Percentiles rank a stretch among this genome's conserved stretches.
phyloP scores from a whole-genome alignment of 2,113 vertebrate species.

The Psilopogon haemacephalus region DNA sequence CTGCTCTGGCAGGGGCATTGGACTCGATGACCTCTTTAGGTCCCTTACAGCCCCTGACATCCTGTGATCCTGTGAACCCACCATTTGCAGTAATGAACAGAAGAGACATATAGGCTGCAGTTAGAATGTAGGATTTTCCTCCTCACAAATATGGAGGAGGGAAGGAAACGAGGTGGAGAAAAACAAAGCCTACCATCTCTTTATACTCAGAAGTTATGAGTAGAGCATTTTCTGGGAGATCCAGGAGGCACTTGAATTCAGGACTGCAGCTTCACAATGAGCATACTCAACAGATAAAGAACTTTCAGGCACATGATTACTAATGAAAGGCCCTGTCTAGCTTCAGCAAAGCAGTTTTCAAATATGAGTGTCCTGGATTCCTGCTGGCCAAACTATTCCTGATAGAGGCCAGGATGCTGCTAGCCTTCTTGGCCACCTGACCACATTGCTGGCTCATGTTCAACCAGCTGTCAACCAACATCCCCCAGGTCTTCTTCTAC shows the following conservation, averaged over 20 bases:
- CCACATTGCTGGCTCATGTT: no score
- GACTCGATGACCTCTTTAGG: no score
- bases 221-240: background rate
- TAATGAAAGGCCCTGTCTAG: background rate
- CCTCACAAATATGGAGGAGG: background rate
- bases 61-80: no score
- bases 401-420: no score
- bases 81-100: background rate
- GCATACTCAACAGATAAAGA: background rate
- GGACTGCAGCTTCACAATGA: background rate
- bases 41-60: no score
- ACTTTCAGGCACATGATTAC: background rate
- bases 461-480: no score
- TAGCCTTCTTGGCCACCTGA: no score
- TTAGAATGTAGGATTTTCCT: background rate
- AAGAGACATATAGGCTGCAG: background rate
- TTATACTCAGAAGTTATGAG: background rate
- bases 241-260: background rate
- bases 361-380: background rate
- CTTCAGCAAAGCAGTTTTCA: background rate
- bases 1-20: no score
- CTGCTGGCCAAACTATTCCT: no score
- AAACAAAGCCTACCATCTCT: background rate
- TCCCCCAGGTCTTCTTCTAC: no score
- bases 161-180: background rate